Evolutionary conservation across 2,888 invertebrate species (phyloP).

Genomic region (Brachyptera putata): DNA sequence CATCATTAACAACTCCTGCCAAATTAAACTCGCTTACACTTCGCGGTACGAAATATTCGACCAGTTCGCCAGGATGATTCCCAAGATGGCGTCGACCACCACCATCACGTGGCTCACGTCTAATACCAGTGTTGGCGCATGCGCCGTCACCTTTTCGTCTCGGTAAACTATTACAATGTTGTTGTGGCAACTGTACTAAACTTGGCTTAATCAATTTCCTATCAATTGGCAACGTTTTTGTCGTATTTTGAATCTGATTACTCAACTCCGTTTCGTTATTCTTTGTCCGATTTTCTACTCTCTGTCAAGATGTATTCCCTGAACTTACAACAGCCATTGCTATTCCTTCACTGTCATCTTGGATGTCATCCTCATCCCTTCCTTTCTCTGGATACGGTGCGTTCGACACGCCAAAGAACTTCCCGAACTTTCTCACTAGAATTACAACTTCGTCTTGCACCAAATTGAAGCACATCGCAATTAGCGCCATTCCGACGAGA

Average conservation of each 20-base stretch:
- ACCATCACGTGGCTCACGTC: background rate
- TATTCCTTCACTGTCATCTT: constrained; percentile 47
- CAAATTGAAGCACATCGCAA: constrained; percentile 83
- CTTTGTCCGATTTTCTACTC: constrained; percentile 22
- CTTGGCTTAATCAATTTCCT: constrained; percentile 5
- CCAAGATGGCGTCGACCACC: constrained; percentile 44
- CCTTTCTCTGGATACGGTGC: constrained; percentile 33
- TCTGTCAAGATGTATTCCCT: constrained; percentile 34
- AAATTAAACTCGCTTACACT: constrained; percentile 80
- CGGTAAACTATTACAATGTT: constrained; percentile 51
- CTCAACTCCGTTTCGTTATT: constrained; percentile 7
- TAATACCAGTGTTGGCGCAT: background rate
- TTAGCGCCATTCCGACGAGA: constrained; percentile 76
- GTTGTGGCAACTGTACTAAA: constrained; percentile 34
- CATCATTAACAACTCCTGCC: constrained; percentile 57
- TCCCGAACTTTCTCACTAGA: constrained; percentile 20
- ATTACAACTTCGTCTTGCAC: constrained; percentile 51
- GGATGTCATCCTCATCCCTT: constrained; percentile 25
- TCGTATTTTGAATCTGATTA: constrained; percentile 4
- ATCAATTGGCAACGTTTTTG: background rate
- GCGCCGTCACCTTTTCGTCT: constrained; percentile 45
- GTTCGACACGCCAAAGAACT: constrained; percentile 27
- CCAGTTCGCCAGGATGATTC: constrained; percentile 39
- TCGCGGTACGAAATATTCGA: constrained; percentile 80
- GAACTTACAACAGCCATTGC: constrained; percentile 47